A percentile compares a stretch with the other conserved stretches of the same genome.
These are phyloP conservation scores for Drosophila suboccidentalis DNA, from an alignment of 2,888 invertebrate genomes.

Conservation along the genomic window DNA sequence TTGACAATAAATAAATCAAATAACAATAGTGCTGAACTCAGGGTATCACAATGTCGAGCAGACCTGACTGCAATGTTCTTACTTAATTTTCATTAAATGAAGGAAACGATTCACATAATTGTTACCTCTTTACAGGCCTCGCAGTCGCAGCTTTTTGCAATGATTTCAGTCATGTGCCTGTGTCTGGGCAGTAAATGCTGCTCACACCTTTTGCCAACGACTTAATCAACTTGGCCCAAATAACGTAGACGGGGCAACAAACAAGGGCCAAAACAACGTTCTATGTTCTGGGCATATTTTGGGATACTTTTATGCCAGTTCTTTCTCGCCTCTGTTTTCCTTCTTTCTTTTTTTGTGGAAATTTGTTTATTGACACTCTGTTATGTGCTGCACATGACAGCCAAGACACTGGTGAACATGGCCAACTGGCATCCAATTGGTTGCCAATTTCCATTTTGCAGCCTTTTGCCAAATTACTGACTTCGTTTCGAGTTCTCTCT, in stretches of 20 bases:
- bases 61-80: neutral
- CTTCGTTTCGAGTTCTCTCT: slow-evolving; percentile 20
- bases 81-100: neutral
- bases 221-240: slow-evolving; percentile 61
- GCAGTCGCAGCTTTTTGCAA: neutral
- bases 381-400: slow-evolving; percentile 74
- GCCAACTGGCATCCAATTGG: slow-evolving; percentile 25
- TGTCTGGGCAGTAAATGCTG: neutral
- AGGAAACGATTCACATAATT: neutral
- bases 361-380: slow-evolving; percentile 79
- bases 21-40: neutral
- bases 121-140: slow-evolving; percentile 3
- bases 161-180: neutral
- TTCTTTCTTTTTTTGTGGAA: slow-evolving; percentile 27
- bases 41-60: neutral
- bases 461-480: slow-evolving; percentile 59
- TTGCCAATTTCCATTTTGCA: slow-evolving; percentile 41
- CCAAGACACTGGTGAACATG: slow-evolving; percentile 40
- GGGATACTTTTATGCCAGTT: slow-evolving; percentile 20
- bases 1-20: no score
- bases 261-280: slow-evolving; percentile 24
- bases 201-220: slow-evolving; percentile 51
- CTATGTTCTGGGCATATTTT: slow-evolving; percentile 31
- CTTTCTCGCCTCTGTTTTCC: slow-evolving; percentile 6
- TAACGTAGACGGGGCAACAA: slow-evolving; percentile 43